Percentiles rank a stretch among this genome's conserved stretches.
These are phyloP conservation scores for Apotomis turbidana DNA, from an alignment of 2,888 invertebrate genomes.

Conservation along the genomic window DNA sequence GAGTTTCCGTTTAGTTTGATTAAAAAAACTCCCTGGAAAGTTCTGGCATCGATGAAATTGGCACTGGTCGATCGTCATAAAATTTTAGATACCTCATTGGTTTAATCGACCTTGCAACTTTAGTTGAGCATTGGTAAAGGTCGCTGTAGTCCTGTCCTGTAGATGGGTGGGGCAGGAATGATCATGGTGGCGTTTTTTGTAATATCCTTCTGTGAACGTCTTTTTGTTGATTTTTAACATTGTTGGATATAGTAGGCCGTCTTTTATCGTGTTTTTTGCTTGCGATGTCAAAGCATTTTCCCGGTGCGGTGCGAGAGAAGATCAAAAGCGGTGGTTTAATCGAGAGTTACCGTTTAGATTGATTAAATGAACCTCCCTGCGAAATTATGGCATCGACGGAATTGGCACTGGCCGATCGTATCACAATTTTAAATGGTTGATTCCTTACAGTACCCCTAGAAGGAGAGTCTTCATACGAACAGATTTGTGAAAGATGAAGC, in stretches of 20 bases:
- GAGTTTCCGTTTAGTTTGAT: constrained; percentile 21
- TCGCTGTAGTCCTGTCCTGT: no score
- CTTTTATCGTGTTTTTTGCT: neutral
- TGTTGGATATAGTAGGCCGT: no score
- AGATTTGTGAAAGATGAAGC: no score
- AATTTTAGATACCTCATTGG: neutral
- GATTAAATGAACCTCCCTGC: constrained; percentile 12
- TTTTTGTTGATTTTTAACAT: no score
- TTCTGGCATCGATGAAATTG: neutral
- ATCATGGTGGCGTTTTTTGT: no score
- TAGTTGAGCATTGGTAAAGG: neutral
- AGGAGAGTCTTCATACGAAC: no score
- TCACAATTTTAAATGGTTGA: neutral
- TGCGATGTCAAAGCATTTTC: constrained; percentile 8
- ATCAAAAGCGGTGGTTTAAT: neutral
- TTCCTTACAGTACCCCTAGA: no score
- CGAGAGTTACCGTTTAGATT: constrained; percentile 14
- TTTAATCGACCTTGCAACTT: neutral
- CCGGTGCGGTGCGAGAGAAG: neutral
- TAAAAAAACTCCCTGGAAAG: constrained; percentile 2
- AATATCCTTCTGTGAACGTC: no score
- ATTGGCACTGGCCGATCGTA: neutral
- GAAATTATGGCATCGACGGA: neutral
- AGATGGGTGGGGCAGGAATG: no score
- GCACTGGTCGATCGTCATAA: neutral